Evolutionary conservation across 2,888 invertebrate genomes (phyloP), one percentile per base, ranked within the genome.

Genomic region (Polyploca ridens): DNA sequence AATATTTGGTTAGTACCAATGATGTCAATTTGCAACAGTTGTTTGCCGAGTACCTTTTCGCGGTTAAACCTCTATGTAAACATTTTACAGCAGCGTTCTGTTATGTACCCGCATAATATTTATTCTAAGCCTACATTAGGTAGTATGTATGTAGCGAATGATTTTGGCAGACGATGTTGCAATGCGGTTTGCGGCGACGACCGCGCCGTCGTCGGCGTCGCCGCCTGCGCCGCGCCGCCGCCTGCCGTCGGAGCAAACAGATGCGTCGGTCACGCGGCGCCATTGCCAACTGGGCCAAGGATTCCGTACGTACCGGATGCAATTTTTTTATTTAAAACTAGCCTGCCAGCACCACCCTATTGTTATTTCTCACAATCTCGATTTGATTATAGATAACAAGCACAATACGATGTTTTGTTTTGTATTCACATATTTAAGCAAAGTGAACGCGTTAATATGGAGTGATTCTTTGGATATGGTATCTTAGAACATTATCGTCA

Each of bases 271-370:
- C 87, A 89, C 90, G 89, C 83, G 82, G 80, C 69, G 68, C 41
- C 61, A 44, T 44, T 74, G 76, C 78, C 78, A 90, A 87, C 81
- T 86, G 76, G 90, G 90, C 85, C 91, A 92, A 91, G 91, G 91
- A 90, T 86, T 75, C 68, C 72, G 73, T 82, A 84, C 83, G 73
- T 82, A 84, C 83, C 87, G 88, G 86, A 89, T 88, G 80, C 82
- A 73, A 85, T 85, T 84, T 84, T 83, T n/a, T 54, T 49, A 49
- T 80, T 81, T 81, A 76, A 72, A 77, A 82, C 78, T 3, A 41
- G 41, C 41, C 13, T 13, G 41, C 41, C 41, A 41, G 41, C 41
- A 13, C 41, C 74, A 75, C 77, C 73, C 78, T 73, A 81, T 79
- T 79, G 77, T 81, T 76, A 67, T 67, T 69, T 68, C 46, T 65